Conservation (phyloP, 1,140 invertebrate genomes). For the Eriosoma lanigerum region DNA sequence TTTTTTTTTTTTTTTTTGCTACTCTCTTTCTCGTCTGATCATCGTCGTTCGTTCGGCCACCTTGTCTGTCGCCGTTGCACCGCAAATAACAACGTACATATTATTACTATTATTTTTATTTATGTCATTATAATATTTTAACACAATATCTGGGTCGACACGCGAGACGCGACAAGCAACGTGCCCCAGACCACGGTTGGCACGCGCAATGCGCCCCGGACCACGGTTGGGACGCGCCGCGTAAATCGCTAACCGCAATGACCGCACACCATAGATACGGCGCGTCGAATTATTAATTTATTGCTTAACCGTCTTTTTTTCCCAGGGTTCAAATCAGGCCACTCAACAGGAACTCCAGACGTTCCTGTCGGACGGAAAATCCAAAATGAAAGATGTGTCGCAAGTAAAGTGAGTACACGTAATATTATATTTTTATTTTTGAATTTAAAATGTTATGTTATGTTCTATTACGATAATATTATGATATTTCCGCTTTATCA, state of each 20-base stretch:
- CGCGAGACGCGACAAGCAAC: not conserved
- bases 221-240: not conserved
- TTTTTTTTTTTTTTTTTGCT: not conserved
- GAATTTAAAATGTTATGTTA: no score
- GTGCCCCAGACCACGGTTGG: not conserved
- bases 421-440: not conserved
- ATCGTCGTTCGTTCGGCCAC: not conserved
- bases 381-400: slow-evolving; percentile 20
- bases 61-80: not conserved
- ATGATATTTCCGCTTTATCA: no score
- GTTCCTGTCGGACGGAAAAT: slow-evolving; percentile 39
- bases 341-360: slow-evolving; percentile 15
- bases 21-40: not conserved
- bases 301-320: no score
- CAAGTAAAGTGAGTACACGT: slow-evolving; percentile 56
- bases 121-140: no score
- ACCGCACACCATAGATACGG: not conserved
- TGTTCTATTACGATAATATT: no score
- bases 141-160: no score
- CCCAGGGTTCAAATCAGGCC: not conserved
- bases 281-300: not conserved
- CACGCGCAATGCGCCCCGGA: not conserved
- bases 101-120: no score
- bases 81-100: no score
- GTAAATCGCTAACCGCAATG: not conserved